Conservation (phyloP, 2,888 invertebrate genomes). For the Rotaria sp. region DNA sequence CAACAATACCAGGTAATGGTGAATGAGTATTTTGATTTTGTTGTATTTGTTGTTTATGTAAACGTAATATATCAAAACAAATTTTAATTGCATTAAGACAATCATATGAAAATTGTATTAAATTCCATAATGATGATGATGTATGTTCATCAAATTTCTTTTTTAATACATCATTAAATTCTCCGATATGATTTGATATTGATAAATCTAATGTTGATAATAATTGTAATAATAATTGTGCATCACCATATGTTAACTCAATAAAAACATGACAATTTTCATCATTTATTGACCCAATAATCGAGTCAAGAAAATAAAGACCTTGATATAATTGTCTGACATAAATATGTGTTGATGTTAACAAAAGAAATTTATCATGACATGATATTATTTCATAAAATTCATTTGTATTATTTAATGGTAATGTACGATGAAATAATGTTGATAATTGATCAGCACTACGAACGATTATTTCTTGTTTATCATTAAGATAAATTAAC, state of each 20-base stretch:
- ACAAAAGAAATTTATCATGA: not conserved
- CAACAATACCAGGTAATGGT: slow-evolving; percentile 20
- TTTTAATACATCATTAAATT: not conserved
- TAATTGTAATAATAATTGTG: slow-evolving; percentile 2
- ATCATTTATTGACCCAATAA: not conserved
- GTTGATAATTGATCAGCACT: slow-evolving; percentile 25
- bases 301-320: not conserved
- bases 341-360: slow-evolving; percentile 13
- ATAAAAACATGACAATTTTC: slow-evolving; percentile 12
- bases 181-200: not conserved
- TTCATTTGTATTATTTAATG: not conserved
- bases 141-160: not conserved
- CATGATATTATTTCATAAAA: not conserved
- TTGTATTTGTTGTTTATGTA: not conserved
- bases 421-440: not conserved
- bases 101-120: not conserved
- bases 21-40: not conserved
- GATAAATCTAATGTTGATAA: not conserved
- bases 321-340: slow-evolving; percentile 27
- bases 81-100: not conserved
- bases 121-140: not conserved
- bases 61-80: slow-evolving; percentile 18
- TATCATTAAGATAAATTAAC: not conserved
- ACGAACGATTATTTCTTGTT: slow-evolving; percentile 15
- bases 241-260: slow-evolving; percentile 15